phyloP scores from a whole-genome alignment of 2,888 invertebrate species.

The Suillia variegata region DNA sequence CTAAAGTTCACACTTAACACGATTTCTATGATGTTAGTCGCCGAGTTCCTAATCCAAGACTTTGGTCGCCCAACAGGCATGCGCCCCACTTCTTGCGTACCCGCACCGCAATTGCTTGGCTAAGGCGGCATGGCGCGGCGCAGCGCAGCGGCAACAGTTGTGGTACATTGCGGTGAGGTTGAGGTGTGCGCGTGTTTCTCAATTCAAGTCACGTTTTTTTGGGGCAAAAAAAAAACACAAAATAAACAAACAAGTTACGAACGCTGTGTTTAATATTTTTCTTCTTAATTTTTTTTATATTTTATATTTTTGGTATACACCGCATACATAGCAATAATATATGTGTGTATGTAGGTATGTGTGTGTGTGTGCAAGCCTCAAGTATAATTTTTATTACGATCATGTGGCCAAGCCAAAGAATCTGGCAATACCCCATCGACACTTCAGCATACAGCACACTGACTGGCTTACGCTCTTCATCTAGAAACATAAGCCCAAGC shows the following conservation, averaged over 20 bases:
- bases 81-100: slow-evolving; percentile 11
- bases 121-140: no score
- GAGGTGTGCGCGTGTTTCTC: slow-evolving; percentile 37
- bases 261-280: slow-evolving; percentile 7
- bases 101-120: neutral
- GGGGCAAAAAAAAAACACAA: slow-evolving; percentile 26
- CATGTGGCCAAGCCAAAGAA: neutral
- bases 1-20: slow-evolving; percentile 13
- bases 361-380: neutral
- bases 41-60: neutral
- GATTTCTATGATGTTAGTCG: slow-evolving; percentile 3
- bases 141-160: neutral
- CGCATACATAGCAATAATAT: neutral
- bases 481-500: slow-evolving; percentile 11
- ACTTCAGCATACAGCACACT: no score
- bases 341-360: neutral
- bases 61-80: neutral
- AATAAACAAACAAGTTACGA: slow-evolving; percentile 31
- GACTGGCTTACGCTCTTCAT: no score
- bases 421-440: no score
- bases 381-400: slow-evolving; percentile 29
- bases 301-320: no score
- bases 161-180: no score
- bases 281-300: neutral
- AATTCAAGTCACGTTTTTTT: slow-evolving; percentile 52